Conservation (phyloP, 2,797 vertebrate genomes). For the Clarias laeviceps region DNA sequence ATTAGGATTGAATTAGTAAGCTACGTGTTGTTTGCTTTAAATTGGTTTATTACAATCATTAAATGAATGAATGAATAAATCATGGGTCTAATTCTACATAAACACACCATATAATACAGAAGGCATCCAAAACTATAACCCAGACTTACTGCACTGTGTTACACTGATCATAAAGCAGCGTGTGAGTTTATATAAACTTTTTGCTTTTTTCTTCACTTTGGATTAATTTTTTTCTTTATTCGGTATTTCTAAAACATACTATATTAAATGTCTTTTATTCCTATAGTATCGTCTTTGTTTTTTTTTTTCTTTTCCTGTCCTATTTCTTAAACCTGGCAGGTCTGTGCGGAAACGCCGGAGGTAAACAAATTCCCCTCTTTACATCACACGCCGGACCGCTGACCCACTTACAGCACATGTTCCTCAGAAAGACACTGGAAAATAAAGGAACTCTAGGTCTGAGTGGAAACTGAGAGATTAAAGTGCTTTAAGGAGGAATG, state of each 20-base stretch:
- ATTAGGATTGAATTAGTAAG: neutral
- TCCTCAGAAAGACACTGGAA: conserved; percentile 6
- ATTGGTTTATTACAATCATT: neutral
- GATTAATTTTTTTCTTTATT: neutral
- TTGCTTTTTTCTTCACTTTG: too few relatives aligned
- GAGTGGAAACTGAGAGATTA: neutral
- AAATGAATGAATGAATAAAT: neutral
- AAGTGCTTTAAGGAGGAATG: too few relatives aligned
- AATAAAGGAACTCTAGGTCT: neutral
- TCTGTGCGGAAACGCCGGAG: conserved; percentile 39
- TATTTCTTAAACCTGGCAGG: conserved; percentile 51
- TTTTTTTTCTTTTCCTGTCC: conserved; percentile 25
- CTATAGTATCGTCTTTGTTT: neutral
- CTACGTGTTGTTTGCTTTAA: neutral
- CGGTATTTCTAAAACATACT: neutral
- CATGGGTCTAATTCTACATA: neutral
- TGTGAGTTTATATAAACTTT: neutral
- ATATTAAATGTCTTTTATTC: neutral
- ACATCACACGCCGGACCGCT: conserved; percentile 43
- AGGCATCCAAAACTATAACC: neutral
- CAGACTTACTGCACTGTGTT: neutral
- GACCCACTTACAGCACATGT: conserved; percentile 50
- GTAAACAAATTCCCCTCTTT: conserved; percentile 48
- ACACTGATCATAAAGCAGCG: neutral
- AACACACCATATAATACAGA: neutral